Evolutionary conservation across 2,113 vertebrate genomes (phyloP).

Genomic region (Pitta sordida): DNA sequence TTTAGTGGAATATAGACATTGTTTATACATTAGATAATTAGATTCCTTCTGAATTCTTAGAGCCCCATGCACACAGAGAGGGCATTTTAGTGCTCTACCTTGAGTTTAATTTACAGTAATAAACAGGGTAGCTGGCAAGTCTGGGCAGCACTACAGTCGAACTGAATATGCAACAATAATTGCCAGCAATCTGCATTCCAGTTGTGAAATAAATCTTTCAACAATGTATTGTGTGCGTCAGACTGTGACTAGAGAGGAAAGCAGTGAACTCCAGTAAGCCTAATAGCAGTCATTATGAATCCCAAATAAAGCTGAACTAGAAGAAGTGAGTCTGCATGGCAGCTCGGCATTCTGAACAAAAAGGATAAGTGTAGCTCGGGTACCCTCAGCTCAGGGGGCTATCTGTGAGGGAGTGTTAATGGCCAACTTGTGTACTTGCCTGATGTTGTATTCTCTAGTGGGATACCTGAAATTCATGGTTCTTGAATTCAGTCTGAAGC

Average conservation of each 20-base stretch:
- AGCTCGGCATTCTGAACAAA: neutral
- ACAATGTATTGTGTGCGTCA: constrained; percentile 58
- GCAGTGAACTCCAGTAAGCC: constrained; percentile 4
- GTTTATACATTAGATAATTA: neutral
- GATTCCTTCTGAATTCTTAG: neutral
- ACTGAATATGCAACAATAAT: constrained; percentile 57
- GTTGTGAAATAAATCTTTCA: constrained; percentile 66
- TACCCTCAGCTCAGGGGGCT: neutral
- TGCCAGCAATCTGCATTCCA: constrained; percentile 57
- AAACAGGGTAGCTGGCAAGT: constrained; percentile 54
- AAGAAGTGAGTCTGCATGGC: neutral
- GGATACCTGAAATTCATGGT: neutral
- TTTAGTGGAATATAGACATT: neutral
- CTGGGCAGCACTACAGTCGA: constrained; percentile 52
- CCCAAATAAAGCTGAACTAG: neutral
- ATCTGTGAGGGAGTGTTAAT: neutral
- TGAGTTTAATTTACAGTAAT: constrained; percentile 27
- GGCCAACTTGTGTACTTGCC: neutral
- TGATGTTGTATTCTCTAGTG: neutral
- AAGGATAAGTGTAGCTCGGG: neutral
- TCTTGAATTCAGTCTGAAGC: neutral
- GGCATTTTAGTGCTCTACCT: neutral
- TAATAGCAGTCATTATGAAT: constrained; percentile 27
- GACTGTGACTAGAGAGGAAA: constrained; percentile 47
- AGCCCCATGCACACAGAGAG: neutral